Conservation (phyloP, 2,888 invertebrate species). For the Tinea pellionella region DNA sequence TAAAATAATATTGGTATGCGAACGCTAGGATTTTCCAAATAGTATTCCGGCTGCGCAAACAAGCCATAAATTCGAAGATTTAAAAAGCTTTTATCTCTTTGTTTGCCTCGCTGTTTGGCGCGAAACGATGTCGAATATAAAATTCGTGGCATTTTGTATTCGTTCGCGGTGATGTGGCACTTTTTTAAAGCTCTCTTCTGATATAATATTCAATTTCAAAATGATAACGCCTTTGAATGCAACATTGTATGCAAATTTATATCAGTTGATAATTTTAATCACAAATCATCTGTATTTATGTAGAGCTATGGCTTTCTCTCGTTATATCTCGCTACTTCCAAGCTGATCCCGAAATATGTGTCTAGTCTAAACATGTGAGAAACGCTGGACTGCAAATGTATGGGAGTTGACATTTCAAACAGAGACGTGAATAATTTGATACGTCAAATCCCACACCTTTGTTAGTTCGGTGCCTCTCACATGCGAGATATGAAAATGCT, state of each 20-base stretch:
- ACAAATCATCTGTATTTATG: no score
- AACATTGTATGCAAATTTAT: neutral
- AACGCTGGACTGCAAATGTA: no score
- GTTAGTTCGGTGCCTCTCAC: no score
- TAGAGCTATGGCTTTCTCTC: no score
- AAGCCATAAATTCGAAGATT: conserved; percentile 52
- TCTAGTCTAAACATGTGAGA: no score
- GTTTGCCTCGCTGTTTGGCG: conserved; percentile 16
- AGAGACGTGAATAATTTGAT: no score
- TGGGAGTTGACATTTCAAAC: no score
- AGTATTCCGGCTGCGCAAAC: conserved; percentile 52
- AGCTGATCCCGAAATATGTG: no score
- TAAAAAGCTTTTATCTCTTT: conserved; percentile 15
- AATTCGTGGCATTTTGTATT: conserved; percentile 9
- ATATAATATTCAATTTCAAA: conserved; percentile 7
- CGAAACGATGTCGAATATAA: conserved; percentile 15
- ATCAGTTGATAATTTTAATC: no score
- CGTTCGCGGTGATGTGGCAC: conserved; percentile 13
- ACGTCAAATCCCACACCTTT: no score
- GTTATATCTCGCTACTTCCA: no score
- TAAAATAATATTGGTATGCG: conserved; percentile 40
- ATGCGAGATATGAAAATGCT: no score
- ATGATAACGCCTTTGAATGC: conserved; percentile 3
- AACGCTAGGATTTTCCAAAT: conserved; percentile 26
- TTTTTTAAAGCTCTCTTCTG: conserved; percentile 14